Evolutionary conservation across 1,140 invertebrate genomes (phyloP).

Genomic region (Pteromalus puparum): DNA sequence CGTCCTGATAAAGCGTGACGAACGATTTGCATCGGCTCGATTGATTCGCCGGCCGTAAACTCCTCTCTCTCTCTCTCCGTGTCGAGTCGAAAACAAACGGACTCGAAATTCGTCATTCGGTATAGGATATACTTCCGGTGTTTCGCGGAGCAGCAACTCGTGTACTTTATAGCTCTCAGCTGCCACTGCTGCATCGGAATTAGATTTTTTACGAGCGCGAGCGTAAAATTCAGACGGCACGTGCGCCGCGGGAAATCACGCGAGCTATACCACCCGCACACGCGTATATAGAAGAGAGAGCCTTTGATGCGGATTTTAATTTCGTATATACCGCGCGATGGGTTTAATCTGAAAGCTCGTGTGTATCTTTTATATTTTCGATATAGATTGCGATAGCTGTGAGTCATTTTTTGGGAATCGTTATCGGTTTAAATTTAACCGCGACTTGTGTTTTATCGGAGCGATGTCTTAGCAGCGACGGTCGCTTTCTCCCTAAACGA

Average conservation of each 20-base stretch:
- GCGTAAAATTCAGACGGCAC: slow-evolving; percentile 25
- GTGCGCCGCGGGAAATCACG: neutral
- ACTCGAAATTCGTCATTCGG: neutral
- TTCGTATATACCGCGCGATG: too few relatives aligned
- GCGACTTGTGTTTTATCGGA: too few relatives aligned
- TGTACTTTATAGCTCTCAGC: neutral
- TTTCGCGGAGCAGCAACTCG: too few relatives aligned
- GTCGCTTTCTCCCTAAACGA: too few relatives aligned
- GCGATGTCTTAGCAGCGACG: too few relatives aligned
- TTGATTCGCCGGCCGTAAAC: slow-evolving; percentile 17
- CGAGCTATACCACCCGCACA: neutral
- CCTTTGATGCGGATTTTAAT: too few relatives aligned
- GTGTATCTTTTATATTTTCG: too few relatives aligned
- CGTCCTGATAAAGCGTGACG: slow-evolving; percentile 23
- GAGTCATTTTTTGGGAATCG: too few relatives aligned
- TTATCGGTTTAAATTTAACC: too few relatives aligned
- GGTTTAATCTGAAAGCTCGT: too few relatives aligned
- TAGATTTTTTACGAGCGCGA: slow-evolving; percentile 48
- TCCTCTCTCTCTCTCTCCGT: neutral
- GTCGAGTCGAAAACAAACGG: slow-evolving; percentile 36
- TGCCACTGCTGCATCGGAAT: slow-evolving; percentile 29
- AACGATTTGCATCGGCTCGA: slow-evolving; percentile 24
- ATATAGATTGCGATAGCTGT: too few relatives aligned
- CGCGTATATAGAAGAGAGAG: too few relatives aligned
- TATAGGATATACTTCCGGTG: neutral